Evolutionary conservation across 2,113 vertebrate genomes (phyloP).

Genomic region (Pomatorhinus ruficollis): DNA sequence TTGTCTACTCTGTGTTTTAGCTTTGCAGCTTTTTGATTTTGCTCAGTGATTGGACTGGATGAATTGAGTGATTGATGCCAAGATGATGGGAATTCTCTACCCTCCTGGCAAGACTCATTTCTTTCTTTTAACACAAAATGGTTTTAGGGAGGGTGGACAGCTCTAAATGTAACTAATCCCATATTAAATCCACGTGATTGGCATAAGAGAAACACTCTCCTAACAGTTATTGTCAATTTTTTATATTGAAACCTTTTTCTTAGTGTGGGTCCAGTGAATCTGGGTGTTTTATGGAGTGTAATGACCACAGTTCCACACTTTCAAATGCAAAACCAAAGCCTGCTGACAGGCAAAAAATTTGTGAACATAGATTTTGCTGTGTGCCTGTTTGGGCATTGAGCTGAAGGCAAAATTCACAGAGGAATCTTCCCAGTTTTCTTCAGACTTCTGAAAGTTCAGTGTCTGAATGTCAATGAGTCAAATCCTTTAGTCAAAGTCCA

Average conservation of each 20-base stretch:
- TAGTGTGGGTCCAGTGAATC: not conserved
- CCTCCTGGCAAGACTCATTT: not conserved
- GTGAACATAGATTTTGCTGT: not conserved
- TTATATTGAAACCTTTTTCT: not conserved
- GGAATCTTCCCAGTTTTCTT: not conserved
- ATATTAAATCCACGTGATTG: not conserved
- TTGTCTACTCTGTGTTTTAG: not conserved
- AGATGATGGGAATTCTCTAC: not conserved
- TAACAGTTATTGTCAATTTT: not conserved
- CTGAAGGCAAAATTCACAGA: not conserved
- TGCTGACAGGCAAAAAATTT: fast-evolving
- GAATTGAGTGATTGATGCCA: not conserved
- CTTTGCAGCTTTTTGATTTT: not conserved
- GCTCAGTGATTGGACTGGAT: not conserved
- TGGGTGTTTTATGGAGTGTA: not conserved
- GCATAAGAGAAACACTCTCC: not conserved
- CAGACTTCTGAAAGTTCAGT: not conserved
- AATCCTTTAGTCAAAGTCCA: not conserved
- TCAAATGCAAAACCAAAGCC: not conserved
- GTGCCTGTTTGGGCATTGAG: too few species aligned
- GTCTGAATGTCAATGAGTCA: not conserved
- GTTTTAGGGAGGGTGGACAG: not conserved
- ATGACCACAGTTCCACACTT: not conserved
- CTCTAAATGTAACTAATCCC: not conserved
- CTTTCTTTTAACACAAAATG: not conserved